Evolutionary conservation across 2,113 vertebrate species (phyloP).

Genomic region (Tupaia chinensis): DNA sequence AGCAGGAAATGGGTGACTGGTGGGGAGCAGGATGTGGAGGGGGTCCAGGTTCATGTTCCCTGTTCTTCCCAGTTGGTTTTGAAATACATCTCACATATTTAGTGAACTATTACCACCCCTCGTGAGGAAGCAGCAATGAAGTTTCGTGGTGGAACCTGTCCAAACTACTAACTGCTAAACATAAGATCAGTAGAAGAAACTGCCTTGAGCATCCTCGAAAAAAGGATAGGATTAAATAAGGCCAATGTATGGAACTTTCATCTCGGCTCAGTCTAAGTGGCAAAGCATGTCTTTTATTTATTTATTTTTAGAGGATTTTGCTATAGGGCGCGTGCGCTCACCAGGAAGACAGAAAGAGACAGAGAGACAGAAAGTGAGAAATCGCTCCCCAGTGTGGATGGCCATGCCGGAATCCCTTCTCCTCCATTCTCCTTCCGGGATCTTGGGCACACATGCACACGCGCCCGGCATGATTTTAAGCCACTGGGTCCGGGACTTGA

Average conservation of each 20-base stretch:
- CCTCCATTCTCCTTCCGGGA: too few species aligned
- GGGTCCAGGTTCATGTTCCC: background rate
- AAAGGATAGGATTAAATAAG: background rate
- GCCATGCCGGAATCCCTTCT: too few species aligned
- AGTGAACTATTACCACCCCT: background rate
- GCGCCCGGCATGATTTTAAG: too few species aligned
- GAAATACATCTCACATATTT: background rate
- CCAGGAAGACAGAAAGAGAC: too few species aligned
- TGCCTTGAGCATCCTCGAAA: background rate
- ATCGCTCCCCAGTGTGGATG: too few species aligned
- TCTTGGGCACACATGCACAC: too few species aligned
- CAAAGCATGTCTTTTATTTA: background rate
- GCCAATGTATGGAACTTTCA: background rate
- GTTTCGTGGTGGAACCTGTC: background rate
- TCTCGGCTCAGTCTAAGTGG: background rate
- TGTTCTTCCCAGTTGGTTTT: background rate
- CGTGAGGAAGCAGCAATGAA: background rate
- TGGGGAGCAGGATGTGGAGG: too few species aligned
- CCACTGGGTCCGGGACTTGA: too few species aligned
- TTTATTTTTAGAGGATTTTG: too few species aligned
- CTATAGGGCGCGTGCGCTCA: too few species aligned
- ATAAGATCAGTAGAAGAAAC: background rate
- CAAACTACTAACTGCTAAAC: background rate
- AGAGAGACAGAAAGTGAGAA: too few species aligned
- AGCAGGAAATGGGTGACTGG: background rate